Evolutionary conservation across 2,888 invertebrate species (phyloP).

Genomic region (Calameuta filiformis): DNA sequence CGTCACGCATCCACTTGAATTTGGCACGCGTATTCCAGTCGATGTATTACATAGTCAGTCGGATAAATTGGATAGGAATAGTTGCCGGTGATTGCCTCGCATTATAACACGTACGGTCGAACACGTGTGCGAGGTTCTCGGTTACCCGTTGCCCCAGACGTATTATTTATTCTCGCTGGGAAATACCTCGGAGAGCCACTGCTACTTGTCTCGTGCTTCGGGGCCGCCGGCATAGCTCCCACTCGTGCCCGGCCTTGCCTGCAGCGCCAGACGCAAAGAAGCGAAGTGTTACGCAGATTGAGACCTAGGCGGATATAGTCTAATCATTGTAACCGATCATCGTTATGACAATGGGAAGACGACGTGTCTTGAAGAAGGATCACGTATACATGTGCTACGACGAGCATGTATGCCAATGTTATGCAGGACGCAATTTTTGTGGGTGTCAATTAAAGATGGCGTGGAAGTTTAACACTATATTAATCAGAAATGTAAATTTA

Average conservation of each 20-base stretch:
- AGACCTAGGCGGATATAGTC: slow-evolving; percentile 9
- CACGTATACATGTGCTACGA: not conserved
- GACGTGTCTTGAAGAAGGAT: slow-evolving; percentile 6
- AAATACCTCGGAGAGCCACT: not conserved
- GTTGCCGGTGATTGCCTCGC: not conserved
- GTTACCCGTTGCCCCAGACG: not conserved
- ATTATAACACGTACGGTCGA: not conserved
- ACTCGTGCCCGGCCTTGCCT: slow-evolving; percentile 7
- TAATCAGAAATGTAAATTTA: not conserved
- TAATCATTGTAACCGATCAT: slow-evolving; percentile 18
- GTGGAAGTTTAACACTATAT: not conserved
- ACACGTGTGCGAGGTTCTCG: not conserved
- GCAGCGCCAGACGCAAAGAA: slow-evolving; percentile 9
- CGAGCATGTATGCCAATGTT: not conserved
- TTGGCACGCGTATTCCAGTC: not conserved
- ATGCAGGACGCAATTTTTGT: not conserved
- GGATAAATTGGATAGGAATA: not conserved
- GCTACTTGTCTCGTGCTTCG: not conserved
- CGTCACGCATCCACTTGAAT: not conserved
- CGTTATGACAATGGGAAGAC: slow-evolving; percentile 23
- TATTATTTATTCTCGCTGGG: not conserved
- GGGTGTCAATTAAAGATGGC: not conserved
- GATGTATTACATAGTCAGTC: not conserved
- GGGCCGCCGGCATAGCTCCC: not conserved
- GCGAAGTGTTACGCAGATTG: slow-evolving; percentile 21